phyloP scores from a whole-genome alignment of 2,888 invertebrate genomes.

The Ischnura elegans region DNA sequence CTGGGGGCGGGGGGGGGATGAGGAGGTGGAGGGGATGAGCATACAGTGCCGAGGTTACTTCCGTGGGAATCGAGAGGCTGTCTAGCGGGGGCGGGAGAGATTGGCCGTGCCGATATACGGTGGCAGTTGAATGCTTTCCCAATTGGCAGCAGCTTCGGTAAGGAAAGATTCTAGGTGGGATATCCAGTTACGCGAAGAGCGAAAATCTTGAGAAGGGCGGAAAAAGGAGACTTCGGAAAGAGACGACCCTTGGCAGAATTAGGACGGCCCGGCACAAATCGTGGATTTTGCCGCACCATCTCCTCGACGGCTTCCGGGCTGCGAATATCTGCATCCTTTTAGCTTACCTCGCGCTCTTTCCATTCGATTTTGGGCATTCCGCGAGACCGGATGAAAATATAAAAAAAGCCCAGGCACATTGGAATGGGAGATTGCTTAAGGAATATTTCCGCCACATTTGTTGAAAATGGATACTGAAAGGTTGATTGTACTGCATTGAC shows the following conservation, averaged over 20 bases:
- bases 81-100: neutral
- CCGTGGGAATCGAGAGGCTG: conserved; percentile 1
- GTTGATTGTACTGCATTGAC: too few relatives aligned
- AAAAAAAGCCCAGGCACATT: too few relatives aligned
- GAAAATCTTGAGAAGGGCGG: neutral
- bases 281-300: neutral
- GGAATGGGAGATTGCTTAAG: too few relatives aligned
- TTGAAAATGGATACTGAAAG: too few relatives aligned
- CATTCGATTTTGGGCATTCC: neutral
- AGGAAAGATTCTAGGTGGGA: conserved; percentile 24
- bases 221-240: neutral
- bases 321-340: neutral
- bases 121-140: conserved; percentile 46
- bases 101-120: conserved; percentile 27
- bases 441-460: too few relatives aligned
- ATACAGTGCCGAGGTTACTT: conserved; percentile 10
- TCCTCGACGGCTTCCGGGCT: neutral
- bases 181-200: neutral
- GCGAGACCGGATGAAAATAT: neutral
- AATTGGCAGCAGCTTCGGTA: conserved; percentile 58
- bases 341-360: neutral
- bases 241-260: neutral
- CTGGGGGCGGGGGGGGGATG: neutral
- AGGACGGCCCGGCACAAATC: neutral
- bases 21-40: neutral